Conservation (phyloP, 2,888 invertebrate genomes). For the Brachypalpus laphriformis region DNA sequence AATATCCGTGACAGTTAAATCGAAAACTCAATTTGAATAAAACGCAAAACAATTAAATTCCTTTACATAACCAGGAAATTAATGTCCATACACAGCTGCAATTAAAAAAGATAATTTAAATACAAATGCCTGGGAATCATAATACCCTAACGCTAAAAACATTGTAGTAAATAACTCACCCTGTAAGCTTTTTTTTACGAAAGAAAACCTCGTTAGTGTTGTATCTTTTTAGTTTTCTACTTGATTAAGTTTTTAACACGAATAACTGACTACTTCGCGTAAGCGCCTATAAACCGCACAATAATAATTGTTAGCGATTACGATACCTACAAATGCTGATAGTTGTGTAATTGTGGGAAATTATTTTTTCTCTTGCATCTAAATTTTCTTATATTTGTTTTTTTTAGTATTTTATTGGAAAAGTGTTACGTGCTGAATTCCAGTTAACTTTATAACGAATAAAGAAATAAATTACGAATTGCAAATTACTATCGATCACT, state of each 20-base stretch:
- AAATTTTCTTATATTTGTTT: no score
- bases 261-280: not conserved
- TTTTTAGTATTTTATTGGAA: not conserved
- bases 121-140: not conserved
- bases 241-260: not conserved
- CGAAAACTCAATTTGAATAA: not conserved
- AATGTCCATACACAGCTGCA: not conserved
- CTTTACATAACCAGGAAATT: not conserved
- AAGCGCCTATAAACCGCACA: not conserved
- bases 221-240: not conserved
- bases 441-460: not conserved
- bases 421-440: not conserved
- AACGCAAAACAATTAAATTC: not conserved
- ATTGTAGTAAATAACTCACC: not conserved
- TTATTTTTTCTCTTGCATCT: not conserved
- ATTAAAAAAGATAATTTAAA: not conserved
- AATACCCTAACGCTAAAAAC: not conserved
- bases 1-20: not conserved
- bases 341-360: slow-evolving; percentile 12
- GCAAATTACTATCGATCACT: not conserved
- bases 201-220: not conserved
- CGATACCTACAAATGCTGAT: not conserved
- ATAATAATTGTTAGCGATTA: not conserved
- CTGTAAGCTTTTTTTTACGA: not conserved
- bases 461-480: not conserved